Base-by-base conservation (phyloP, 2,888 invertebrate genomes). In the Tortrix viridana region DNA sequence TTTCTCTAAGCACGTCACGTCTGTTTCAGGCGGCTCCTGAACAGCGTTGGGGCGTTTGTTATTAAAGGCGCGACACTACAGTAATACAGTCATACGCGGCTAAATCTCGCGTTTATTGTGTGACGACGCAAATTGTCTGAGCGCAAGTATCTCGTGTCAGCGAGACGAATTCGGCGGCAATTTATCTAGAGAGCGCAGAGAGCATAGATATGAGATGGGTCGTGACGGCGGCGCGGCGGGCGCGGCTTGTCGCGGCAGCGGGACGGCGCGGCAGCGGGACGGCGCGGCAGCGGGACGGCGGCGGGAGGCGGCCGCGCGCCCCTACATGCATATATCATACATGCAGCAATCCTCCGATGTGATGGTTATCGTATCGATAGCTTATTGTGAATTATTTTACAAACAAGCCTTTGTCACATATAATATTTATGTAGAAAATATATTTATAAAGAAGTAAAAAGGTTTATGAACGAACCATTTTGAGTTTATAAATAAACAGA, bases 321-420 rank as follows among this genome's bases (percentile, higher is more conserved):
- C 68, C 69, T 71, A 69, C 69, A 68, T 71, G 68, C 72, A 69
- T 73, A 69, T 71, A 71, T 73, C 70, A 71, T 71, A 66, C 67
- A 53, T 52, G 65, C 64, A 54, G 62, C 58, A 55, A 46, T 19
- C 12, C 38, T 38, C 4, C n/a, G 26, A 7, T 26, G 26, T 26
- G 6, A 43, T 43, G 5, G 14, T 46, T 18, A 46, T 20, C 20
- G 46, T 46, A 20, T 20, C 50, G 32, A 50, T 50, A 50, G 41
- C 22, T 22, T 22, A 20, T 38, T 22, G 41, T 16, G 41, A 20
- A 22, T 53, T 53, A 22, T 53, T 53, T n/a, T 37, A 19, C 32
- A 32, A 49, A 50, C 32, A 50, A 37, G 14, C 7, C 26, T 26
- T 26, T 9, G 26, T 9, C 26, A 26, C 26, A 9, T 3, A 9